Evolutionary conservation across 2,888 invertebrate species (phyloP).

Genomic region (Nomada flava): DNA sequence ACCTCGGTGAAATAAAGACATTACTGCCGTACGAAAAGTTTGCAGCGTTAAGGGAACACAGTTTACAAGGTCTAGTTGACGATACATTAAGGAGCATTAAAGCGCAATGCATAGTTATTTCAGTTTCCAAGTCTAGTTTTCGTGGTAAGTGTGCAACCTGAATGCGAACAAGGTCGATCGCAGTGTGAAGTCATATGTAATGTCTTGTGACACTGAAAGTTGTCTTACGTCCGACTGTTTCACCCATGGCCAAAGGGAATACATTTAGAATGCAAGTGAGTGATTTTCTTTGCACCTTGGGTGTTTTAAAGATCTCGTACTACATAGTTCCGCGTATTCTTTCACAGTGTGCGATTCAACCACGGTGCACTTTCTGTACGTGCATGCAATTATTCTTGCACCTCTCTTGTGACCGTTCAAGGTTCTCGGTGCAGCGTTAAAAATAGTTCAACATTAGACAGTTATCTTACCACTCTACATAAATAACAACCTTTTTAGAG

Average conservation of each 20-base stretch:
- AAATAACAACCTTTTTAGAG: no score
- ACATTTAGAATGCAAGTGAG: background rate
- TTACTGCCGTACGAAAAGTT: background rate
- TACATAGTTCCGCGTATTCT: no score
- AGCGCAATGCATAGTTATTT: background rate
- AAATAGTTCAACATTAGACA: background rate
- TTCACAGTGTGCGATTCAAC: no score
- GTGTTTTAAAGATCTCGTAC: background rate
- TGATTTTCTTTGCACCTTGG: constrained; percentile 8
- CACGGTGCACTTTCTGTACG: no score
- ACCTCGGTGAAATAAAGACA: background rate
- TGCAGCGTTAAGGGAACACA: background rate
- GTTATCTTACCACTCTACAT: no score
- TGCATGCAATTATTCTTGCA: background rate
- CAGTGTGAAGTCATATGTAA: background rate
- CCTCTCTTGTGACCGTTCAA: constrained; percentile 6
- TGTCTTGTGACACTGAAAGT: constrained; percentile 13
- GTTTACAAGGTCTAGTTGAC: background rate
- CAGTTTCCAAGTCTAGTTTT: background rate
- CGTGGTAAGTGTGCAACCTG: background rate
- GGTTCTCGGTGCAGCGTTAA: background rate
- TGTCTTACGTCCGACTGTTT: constrained; percentile 20
- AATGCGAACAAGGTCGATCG: constrained; percentile 41
- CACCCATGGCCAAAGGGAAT: background rate
- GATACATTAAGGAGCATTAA: background rate